Evolutionary conservation across 1,140 invertebrate genomes (phyloP).

Genomic region (Trichonephila inaurata): DNA sequence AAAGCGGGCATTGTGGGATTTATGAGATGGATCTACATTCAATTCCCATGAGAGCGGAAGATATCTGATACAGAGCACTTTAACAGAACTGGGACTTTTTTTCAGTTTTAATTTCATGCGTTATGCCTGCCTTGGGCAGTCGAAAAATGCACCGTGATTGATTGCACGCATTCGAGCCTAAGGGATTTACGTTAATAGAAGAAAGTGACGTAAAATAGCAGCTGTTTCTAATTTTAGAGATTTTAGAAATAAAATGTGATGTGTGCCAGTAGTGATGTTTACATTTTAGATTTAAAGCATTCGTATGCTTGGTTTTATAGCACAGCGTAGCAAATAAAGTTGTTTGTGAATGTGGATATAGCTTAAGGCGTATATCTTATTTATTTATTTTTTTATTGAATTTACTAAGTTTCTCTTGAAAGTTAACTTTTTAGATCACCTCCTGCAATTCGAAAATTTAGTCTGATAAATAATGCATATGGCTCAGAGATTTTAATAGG

Average conservation of each 20-base stretch:
- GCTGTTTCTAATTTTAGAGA: background rate
- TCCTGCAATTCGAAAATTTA: too few species aligned
- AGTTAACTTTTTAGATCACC: too few species aligned
- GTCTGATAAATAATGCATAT: too few species aligned
- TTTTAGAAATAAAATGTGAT: background rate
- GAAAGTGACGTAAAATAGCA: background rate
- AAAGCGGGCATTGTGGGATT: constrained; percentile 47
- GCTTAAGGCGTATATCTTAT: too few species aligned
- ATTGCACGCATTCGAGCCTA: constrained; percentile 17
- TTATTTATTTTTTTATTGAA: too few species aligned
- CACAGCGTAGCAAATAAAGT: background rate
- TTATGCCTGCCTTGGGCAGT: background rate
- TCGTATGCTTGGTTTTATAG: background rate
- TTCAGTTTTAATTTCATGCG: constrained; percentile 11
- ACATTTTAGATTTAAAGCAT: background rate
- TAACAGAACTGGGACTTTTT: background rate
- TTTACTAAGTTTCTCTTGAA: too few species aligned
- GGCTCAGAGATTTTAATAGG: too few species aligned
- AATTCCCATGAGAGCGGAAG: background rate
- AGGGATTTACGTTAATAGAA: constrained; percentile 12
- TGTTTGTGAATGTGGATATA: too few species aligned
- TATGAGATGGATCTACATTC: constrained; percentile 14
- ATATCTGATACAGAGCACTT: constrained; percentile 38
- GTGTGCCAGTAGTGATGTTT: background rate
- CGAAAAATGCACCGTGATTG: constrained; percentile 9